These are phyloP conservation scores for Promerops cafer DNA, from an alignment of 2,113 vertebrate genomes.

Conservation along the genomic window DNA sequence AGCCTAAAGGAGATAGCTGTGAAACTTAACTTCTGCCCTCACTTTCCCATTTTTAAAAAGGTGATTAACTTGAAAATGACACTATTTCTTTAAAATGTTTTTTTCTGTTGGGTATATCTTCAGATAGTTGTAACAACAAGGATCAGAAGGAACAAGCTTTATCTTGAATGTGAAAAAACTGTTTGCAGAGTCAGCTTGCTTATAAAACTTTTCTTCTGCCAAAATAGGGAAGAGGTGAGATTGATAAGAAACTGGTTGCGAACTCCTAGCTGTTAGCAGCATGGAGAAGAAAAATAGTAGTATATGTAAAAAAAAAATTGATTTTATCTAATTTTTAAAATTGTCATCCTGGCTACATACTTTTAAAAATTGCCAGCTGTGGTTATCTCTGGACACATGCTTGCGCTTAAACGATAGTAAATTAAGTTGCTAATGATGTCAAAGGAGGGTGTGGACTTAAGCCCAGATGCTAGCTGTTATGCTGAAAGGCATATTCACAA, in stretches of 20 bases:
- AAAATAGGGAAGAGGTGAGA: neutral
- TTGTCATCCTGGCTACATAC: neutral
- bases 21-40: neutral
- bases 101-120: neutral
- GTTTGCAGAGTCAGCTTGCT: neutral
- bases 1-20: constrained; percentile 7
- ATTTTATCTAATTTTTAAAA: neutral
- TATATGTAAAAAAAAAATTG: neutral
- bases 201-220: neutral
- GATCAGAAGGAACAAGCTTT: neutral
- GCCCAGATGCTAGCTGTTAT: neutral
- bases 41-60: neutral
- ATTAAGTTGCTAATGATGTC: neutral
- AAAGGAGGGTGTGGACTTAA: neutral
- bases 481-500: neutral
- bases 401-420: neutral
- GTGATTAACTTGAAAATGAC: constrained; percentile 2
- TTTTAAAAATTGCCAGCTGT: neutral
- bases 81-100: neutral
- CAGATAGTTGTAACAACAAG: neutral
- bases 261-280: neutral
- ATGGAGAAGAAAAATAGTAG: neutral
- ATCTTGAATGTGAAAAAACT: neutral
- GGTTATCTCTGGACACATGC: neutral
- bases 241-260: neutral